Conservation (phyloP, 2,113 vertebrate genomes). For the Microcebus lehilahytsara region DNA sequence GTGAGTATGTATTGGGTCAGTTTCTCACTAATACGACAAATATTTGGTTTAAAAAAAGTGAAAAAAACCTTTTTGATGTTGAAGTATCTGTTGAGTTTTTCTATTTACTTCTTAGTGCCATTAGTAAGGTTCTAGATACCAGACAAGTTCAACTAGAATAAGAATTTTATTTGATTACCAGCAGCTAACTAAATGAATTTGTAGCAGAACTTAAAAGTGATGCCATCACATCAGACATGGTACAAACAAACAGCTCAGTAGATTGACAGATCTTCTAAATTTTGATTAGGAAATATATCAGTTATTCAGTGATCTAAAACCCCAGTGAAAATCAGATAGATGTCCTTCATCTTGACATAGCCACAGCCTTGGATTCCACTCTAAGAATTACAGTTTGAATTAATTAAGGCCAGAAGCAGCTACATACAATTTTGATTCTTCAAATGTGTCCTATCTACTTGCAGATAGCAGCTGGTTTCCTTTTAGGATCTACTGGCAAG, state of each 20-base stretch:
- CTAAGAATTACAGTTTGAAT: constrained; percentile 65
- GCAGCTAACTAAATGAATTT: constrained; percentile 16
- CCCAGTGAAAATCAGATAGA: background rate
- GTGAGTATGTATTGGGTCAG: background rate
- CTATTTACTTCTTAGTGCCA: background rate
- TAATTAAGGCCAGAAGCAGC: constrained; percentile 54
- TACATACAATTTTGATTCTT: constrained; percentile 56
- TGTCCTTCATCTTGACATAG: background rate
- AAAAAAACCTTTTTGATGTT: background rate
- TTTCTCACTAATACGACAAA: constrained; percentile 11
- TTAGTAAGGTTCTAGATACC: background rate
- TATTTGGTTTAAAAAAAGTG: constrained; percentile 33
- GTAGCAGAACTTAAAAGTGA: background rate
- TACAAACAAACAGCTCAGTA: background rate
- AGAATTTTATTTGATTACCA: constrained; percentile 39
- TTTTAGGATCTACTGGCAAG: constrained; percentile 55
- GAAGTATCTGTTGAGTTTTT: background rate
- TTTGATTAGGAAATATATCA: constrained; percentile 37
- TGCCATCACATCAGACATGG: background rate
- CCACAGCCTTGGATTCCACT: constrained; percentile 46
- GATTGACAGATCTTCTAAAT: background rate
- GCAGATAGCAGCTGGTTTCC: constrained; percentile 62
- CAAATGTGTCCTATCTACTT: constrained; percentile 65
- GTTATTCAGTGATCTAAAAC: constrained; percentile 24
- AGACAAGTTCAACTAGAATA: background rate